Percentiles rank a stretch among this genome's conserved stretches.
phyloP scores from a whole-genome alignment of 2,113 vertebrate genomes.

The Epinephelus lanceolatus region DNA sequence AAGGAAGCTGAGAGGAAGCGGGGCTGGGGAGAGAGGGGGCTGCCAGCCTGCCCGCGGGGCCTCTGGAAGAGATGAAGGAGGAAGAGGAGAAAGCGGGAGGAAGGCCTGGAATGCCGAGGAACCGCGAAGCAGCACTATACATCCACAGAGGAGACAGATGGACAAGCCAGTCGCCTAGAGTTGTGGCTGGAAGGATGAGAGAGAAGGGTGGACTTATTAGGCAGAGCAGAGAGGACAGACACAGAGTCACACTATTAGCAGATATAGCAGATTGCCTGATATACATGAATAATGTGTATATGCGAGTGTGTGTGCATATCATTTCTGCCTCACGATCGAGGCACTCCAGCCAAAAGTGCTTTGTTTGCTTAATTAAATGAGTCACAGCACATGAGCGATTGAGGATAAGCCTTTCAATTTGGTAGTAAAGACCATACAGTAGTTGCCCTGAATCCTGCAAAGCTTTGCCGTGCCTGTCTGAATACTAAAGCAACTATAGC shows the following conservation, averaged over 20 bases:
- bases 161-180: conserved; percentile 6
- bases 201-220: not conserved
- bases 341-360: conserved; percentile 7
- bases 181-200: not conserved
- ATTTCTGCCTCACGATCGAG: conserved; percentile 4
- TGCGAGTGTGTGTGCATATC: not conserved
- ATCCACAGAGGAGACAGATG: conserved; percentile 32
- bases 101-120: not conserved
- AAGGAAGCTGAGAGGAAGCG: conserved; percentile 7
- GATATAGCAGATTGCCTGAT: conserved; percentile 21
- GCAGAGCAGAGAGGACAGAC: too few species aligned
- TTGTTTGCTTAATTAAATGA: conserved; percentile 51
- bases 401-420: conserved; percentile 45
- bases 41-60: conserved; percentile 17
- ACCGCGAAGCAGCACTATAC: not conserved
- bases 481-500: conserved; percentile 19
- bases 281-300: conserved; percentile 1
- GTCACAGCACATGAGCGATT: conserved; percentile 13
- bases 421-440: conserved; percentile 3
- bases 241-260: conserved; percentile 10
- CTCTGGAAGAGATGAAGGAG: conserved; percentile 4
- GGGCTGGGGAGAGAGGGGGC: conserved; percentile 14
- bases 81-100: not conserved
- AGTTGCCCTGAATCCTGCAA: conserved; percentile 1
- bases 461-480: conserved; percentile 8